Evolutionary conservation across 2,888 invertebrate genomes (phyloP).

Genomic region (Apotomis capreana): DNA sequence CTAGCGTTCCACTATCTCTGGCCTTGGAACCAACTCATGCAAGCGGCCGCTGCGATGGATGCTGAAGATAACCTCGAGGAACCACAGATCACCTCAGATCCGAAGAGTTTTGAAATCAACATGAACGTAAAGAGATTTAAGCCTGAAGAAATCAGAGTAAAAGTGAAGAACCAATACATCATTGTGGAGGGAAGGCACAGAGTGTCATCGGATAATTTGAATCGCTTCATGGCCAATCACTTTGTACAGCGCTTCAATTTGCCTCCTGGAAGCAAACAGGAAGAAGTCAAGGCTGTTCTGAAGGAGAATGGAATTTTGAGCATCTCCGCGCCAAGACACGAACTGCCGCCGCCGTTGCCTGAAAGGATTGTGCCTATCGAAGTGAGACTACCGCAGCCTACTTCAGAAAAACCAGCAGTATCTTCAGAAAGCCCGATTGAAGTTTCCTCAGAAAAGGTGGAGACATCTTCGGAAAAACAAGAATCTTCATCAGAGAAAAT

Average conservation of each 20-base stretch:
- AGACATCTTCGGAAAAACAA: conserved; percentile 49
- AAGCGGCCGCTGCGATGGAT: conserved; percentile 66
- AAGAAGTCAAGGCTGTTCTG: conserved; percentile 71
- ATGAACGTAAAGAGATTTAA: conserved; percentile 69
- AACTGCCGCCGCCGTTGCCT: conserved; percentile 71
- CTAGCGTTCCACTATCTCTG: conserved; percentile 71
- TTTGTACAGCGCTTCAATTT: conserved; percentile 73
- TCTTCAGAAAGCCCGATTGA: conserved; percentile 44
- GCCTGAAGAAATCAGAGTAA: conserved; percentile 71
- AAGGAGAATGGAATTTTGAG: conserved; percentile 67
- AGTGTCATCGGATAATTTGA: conserved; percentile 57
- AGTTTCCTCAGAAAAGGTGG: conserved; percentile 42
- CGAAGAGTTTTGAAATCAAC: conserved; percentile 65
- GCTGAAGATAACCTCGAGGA: conserved; percentile 66
- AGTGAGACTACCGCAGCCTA: conserved; percentile 58
- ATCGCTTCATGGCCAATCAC: conserved; percentile 67
- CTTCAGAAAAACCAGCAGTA: conserved; percentile 50
- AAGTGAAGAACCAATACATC: conserved; percentile 73
- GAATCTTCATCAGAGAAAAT: conserved; percentile 37
- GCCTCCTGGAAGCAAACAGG: conserved; percentile 69
- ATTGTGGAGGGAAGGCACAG: conserved; percentile 72
- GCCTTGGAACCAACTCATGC: conserved; percentile 75
- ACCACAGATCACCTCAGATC: conserved; percentile 68
- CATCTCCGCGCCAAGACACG: conserved; percentile 71
- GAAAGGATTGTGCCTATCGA: conserved; percentile 73